Evolutionary conservation across 2,797 vertebrate species (phyloP), one percentile per base, ranked within the genome.

Genomic region (Chloroceryle inda): DNA sequence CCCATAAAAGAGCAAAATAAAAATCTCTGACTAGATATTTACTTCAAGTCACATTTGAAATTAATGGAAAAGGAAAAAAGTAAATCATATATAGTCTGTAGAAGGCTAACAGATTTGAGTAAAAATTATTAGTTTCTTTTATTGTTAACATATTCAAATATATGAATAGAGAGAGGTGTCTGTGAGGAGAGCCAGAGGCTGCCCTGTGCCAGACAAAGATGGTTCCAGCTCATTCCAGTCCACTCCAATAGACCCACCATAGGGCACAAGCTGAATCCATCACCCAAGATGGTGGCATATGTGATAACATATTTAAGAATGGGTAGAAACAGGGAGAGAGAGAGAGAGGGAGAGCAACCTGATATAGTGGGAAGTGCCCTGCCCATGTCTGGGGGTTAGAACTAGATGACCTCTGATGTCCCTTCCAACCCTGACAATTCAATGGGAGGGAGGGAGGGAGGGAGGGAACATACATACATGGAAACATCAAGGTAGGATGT

Each of bases 221-320:
- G 6, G 14, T n/a, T 89, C 33, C 27, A 24, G 40, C 10, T 2
- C 5, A 12, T 24, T 61, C n/a, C 49, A 31, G n/a, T 4, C 4
- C 4, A 22, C 5, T 45, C 26, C 29, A 35, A 11, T 1, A 5
- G 8, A 59, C 8, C 4, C 37, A 35, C 4, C 0, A 0, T 8
- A 22, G 31, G 49, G 6, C 23, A 40, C 40, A 40, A 40, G 40
- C 40, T 40, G 40, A 40, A 40, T 14, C 14, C 3, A 0, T 9
- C 62, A 44, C 17, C 21, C 13, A 27, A 27, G 8, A 10, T 29
- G 35, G 35, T 31, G 38, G 5, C 17, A 59, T 6, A 49, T 31
- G 5, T 20, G 23, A 33, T 40, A 90, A 38, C 3, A 6, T 5
- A 7, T 8, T 50, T 31, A 42, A 49, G 33, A 75, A 84, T 52